A percentile compares a stretch with the other conserved stretches of the same genome.
Conservation (phyloP, 2,113 vertebrate species). For the Etheostoma spectabile region DNA sequence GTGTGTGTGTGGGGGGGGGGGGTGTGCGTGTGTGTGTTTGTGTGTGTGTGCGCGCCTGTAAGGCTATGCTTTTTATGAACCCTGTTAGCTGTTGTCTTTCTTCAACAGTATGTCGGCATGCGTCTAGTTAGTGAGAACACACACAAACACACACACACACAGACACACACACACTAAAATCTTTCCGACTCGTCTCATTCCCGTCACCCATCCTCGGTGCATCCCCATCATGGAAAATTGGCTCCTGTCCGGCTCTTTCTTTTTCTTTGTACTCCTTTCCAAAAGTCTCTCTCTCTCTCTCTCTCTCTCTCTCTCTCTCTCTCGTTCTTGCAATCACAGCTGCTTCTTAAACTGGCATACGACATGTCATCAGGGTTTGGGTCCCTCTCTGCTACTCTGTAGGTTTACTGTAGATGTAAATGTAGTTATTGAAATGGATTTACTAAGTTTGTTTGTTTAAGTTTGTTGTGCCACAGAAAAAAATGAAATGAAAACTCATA, state of each 20-base stretch:
- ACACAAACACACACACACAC: conserved; percentile 40
- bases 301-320: conserved; percentile 3
- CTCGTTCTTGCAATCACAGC: conserved; percentile 19
- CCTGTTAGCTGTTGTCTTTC: conserved; percentile 85
- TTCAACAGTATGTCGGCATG: conserved; percentile 64
- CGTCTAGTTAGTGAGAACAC: conserved; percentile 70
- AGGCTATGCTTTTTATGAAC: conserved; percentile 77
- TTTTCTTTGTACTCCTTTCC: conserved; percentile 37
- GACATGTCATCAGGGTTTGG: not conserved
- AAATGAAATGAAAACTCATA: not conserved
- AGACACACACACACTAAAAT: conserved; percentile 46
- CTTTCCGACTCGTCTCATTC: conserved; percentile 86
- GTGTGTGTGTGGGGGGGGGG: conserved; percentile 36
- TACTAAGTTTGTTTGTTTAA: no score
- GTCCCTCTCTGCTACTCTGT: not conserved
- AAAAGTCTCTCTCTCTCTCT: conserved; percentile 52
- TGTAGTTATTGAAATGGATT: no score
- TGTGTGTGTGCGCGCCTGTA: conserved; percentile 55
- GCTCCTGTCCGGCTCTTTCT: conserved; percentile 72
- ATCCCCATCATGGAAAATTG: conserved; percentile 97
- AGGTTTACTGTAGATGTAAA: not conserved
- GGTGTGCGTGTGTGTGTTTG: conserved; percentile 52
- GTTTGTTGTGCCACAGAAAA: not conserved
- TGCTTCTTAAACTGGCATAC: conserved; percentile 28
- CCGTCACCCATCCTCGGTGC: conserved; percentile 83